Percentiles rank a stretch among this genome's conserved stretches.
phyloP scores from a whole-genome alignment of 2,113 vertebrate species.

The Hiodon tergisus region DNA sequence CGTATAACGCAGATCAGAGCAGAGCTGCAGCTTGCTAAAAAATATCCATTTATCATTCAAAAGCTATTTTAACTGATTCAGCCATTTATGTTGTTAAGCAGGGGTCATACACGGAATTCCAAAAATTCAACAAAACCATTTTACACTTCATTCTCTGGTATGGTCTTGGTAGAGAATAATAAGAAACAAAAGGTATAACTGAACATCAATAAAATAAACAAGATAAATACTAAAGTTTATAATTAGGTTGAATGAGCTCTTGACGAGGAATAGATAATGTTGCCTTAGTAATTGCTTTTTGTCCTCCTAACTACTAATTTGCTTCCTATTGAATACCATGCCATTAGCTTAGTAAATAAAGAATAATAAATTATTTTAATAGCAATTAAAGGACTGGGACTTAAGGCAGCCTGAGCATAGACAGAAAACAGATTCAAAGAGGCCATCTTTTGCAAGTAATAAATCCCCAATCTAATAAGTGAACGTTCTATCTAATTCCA shows the following conservation, averaged over 20 bases:
- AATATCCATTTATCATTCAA: too few relatives aligned
- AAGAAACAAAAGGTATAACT: neutral
- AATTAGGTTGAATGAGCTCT: neutral
- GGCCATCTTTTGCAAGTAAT: too few relatives aligned
- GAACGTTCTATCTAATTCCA: too few relatives aligned
- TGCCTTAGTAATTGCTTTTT: conserved; percentile 15
- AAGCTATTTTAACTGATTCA: too few relatives aligned
- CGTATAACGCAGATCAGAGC: too few relatives aligned
- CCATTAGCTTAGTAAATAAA: conserved; percentile 17
- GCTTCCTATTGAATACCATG: conserved; percentile 7
- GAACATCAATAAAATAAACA: neutral
- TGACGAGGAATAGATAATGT: neutral
- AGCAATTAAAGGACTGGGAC: neutral
- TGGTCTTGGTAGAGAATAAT: neutral
- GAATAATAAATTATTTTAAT: conserved; percentile 16
- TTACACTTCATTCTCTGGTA: neutral
- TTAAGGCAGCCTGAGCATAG: neutral
- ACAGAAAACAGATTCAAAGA: neutral
- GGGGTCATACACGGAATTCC: too few relatives aligned
- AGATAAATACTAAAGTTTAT: neutral
- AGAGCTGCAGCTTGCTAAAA: too few relatives aligned
- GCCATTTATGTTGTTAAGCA: too few relatives aligned
- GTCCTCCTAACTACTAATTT: neutral
- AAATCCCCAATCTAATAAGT: too few relatives aligned
- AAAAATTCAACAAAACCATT: neutral